Evolutionary conservation across 2,113 vertebrate species (phyloP).

Genomic region (Ramphastos sulfuratus): DNA sequence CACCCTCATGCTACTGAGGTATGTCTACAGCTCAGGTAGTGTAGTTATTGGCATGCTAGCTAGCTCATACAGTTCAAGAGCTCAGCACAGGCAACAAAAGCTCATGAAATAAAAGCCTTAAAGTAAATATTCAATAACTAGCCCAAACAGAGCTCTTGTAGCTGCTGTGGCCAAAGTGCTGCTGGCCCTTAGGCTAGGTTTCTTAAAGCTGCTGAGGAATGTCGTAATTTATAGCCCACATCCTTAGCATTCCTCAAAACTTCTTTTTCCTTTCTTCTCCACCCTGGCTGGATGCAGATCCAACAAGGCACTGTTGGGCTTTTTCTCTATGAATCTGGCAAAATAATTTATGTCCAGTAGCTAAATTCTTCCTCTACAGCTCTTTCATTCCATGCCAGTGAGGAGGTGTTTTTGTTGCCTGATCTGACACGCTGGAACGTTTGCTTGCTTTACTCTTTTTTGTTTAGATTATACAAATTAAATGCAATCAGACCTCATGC

Average conservation of each 20-base stretch:
- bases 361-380: not conserved
- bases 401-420: not conserved
- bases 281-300: not conserved
- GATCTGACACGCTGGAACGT: not conserved
- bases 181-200: not conserved
- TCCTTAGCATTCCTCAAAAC: not conserved
- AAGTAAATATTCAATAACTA: not conserved
- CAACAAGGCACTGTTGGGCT: not conserved
- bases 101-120: not conserved
- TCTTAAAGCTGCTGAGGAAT: constrained; percentile 22
- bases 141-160: not conserved
- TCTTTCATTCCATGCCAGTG: not conserved
- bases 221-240: not conserved
- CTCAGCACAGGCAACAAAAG: not conserved
- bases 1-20: not conserved
- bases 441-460: not conserved
- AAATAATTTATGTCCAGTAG: not conserved
- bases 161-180: not conserved
- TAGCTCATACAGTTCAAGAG: not conserved
- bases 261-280: not conserved
- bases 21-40: rapidly evolving
- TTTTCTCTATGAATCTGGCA: not conserved
- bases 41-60: not conserved
- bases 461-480: not conserved
- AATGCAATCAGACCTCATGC: not conserved